Evolutionary conservation across 2,888 invertebrate genomes (phyloP).

Genomic region (Diabrotica balteata): DNA sequence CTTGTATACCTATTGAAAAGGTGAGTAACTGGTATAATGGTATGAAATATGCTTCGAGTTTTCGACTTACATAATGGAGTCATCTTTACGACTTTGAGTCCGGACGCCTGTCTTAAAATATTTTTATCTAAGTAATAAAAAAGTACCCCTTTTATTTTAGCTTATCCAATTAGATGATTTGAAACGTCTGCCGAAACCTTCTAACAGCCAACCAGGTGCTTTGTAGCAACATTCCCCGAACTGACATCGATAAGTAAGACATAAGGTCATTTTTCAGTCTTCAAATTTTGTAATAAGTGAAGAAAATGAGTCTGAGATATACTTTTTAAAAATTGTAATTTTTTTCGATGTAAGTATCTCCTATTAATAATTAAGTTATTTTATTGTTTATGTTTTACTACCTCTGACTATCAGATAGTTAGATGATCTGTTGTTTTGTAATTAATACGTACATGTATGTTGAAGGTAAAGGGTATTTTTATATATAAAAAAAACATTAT

Average conservation of each 20-base stretch:
- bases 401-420: no score
- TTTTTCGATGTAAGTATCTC: slow-evolving; percentile 2
- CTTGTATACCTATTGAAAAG: slow-evolving; percentile 85
- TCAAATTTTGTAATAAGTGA: slow-evolving; percentile 27
- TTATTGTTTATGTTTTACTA: background rate
- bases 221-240: slow-evolving; percentile 48
- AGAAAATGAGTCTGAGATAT: slow-evolving; percentile 35
- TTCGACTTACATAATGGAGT: no score
- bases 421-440: no score
- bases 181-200: slow-evolving; percentile 50
- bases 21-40: slow-evolving; percentile 52
- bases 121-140: slow-evolving; percentile 21
- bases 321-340: slow-evolving; percentile 17
- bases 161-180: slow-evolving; percentile 76
- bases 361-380: background rate
- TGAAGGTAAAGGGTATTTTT: no score
- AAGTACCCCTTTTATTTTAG: slow-evolving; percentile 52
- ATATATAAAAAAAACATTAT: no score
- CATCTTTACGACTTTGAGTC: no score
- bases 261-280: slow-evolving; percentile 16
- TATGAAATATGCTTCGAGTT: background rate
- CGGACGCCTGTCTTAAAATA: no score
- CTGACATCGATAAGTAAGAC: slow-evolving; percentile 13
- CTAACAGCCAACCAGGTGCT: slow-evolving; percentile 51
- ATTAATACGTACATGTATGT: no score